A percentile compares a stretch with the other conserved stretches of the same genome.
phyloP scores from a whole-genome alignment of 2,113 vertebrate genomes.

The Petromus typicus region DNA sequence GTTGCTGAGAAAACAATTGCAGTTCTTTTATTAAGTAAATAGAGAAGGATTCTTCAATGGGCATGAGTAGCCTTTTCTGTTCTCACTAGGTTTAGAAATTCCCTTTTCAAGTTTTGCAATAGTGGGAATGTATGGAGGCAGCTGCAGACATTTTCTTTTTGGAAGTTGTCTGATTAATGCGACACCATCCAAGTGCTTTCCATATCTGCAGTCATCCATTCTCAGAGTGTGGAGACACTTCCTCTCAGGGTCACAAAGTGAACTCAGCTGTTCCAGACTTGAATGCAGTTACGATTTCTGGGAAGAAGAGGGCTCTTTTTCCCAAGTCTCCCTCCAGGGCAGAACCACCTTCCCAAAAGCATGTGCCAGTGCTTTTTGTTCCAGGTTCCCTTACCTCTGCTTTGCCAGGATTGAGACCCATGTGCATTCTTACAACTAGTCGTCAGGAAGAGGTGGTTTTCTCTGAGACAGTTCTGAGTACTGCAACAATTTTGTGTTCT shows the following conservation, averaged over 20 bases:
- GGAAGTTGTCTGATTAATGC: not conserved
- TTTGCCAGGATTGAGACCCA: slow-evolving; percentile 4
- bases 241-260: not conserved
- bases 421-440: not conserved
- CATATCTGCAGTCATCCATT: not conserved
- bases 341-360: slow-evolving; percentile 14
- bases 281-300: not conserved
- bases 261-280: not conserved
- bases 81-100: not conserved
- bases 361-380: not conserved
- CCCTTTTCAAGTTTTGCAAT: not conserved
- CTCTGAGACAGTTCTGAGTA: not conserved
- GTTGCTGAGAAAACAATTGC: not conserved
- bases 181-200: not conserved
- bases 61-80: not conserved
- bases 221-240: not conserved
- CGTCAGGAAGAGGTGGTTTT: not conserved
- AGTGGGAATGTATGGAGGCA: not conserved
- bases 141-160: not conserved
- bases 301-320: not conserved
- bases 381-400: not conserved
- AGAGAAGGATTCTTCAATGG: not conserved
- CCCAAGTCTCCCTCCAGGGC: not conserved
- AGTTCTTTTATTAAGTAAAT: not conserved
- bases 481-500: not conserved